Evolutionary conservation across 2,113 vertebrate genomes (phyloP).

Genomic region (Camarhynchus parvulus): DNA sequence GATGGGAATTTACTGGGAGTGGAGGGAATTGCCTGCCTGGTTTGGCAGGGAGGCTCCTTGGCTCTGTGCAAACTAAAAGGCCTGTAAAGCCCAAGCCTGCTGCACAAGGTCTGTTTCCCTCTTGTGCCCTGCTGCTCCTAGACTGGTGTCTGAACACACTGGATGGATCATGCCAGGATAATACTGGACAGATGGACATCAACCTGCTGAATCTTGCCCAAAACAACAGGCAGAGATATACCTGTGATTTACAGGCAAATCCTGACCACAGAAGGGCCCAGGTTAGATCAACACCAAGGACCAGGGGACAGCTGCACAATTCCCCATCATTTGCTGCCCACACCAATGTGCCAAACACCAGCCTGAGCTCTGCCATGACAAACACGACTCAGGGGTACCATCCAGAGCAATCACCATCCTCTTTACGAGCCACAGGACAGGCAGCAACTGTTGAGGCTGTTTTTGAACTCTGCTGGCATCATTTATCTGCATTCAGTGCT

Average conservation of each 20-base stretch:
- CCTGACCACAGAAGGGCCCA: background rate
- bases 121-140: background rate
- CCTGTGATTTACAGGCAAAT: background rate
- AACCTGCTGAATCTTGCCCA: background rate
- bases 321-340: background rate
- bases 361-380: background rate
- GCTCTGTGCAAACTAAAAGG: background rate
- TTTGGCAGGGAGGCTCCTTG: background rate
- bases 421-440: background rate
- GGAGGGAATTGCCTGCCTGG: background rate
- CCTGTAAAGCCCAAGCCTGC: background rate
- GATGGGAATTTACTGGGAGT: background rate
- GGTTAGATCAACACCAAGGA: background rate
- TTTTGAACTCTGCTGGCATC: background rate
- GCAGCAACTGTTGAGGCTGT: background rate
- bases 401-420: background rate
- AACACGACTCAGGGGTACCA: accelerated
- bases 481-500: background rate
- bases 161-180: background rate
- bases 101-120: background rate
- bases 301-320: background rate
- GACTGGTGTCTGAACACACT: background rate
- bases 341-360: background rate
- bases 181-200: background rate
- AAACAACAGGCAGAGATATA: background rate